These are phyloP conservation scores for Nixonia krombeini DNA, from an alignment of 1,140 invertebrate genomes.

Conservation along the genomic window DNA sequence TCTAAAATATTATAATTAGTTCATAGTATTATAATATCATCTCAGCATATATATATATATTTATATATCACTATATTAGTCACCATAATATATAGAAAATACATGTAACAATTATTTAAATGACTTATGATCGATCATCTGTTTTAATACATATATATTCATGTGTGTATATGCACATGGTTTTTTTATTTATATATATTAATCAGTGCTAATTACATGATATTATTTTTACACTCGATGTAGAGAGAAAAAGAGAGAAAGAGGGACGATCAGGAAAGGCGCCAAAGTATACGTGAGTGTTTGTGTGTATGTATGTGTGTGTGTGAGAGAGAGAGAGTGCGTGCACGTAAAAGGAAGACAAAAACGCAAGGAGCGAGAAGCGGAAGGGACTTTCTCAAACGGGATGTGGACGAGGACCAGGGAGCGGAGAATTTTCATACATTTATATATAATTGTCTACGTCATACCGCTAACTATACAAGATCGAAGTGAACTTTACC, in stretches of 20 bases:
- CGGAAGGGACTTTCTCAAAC: conserved; percentile 38
- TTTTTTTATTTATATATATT: conserved; percentile 52
- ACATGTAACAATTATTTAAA: conserved; percentile 71
- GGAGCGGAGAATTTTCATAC: conserved; percentile 55
- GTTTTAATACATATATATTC: conserved; percentile 47
- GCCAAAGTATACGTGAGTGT: conserved; percentile 37
- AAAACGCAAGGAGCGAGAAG: conserved; percentile 30
- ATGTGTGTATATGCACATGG: conserved; percentile 51
- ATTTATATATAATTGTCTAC: conserved; percentile 59
- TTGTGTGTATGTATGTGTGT: conserved; percentile 10
- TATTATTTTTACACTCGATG: conserved; percentile 66
- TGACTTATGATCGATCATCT: conserved; percentile 67
- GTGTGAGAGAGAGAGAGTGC: too few relatives aligned
- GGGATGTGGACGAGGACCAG: conserved; percentile 19
- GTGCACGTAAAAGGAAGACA: conserved; percentile 7
- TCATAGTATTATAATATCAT: conserved; percentile 67
- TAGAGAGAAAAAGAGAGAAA: conserved; percentile 54
- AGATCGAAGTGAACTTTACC: conserved; percentile 58
- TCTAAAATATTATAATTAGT: conserved; percentile 67
- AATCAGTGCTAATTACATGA: conserved; percentile 67
- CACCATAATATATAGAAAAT: conserved; percentile 69
- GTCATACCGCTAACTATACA: conserved; percentile 54
- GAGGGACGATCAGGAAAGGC: conserved; percentile 44
- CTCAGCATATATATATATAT: conserved; percentile 61
- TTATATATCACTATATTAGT: conserved; percentile 45